A percentile compares a stretch with the other conserved stretches of the same genome.
Evolutionary conservation across 2,113 vertebrate genomes (phyloP).

Genomic region (Carettochelys insculpta): DNA sequence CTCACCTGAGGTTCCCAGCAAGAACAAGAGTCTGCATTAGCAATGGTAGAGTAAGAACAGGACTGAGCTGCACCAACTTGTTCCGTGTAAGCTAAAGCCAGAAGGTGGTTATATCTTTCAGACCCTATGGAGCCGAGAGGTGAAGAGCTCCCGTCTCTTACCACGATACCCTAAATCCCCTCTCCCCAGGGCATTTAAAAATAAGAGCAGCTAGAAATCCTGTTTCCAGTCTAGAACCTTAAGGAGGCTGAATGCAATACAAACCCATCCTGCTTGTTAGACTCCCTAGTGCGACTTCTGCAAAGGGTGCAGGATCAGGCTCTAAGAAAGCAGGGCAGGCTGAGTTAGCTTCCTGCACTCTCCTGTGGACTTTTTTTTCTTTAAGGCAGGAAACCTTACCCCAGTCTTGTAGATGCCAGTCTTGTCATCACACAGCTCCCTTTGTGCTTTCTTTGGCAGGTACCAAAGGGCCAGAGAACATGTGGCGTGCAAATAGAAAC

Average conservation of each 20-base stretch:
- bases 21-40: not conserved
- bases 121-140: constrained; percentile 51
- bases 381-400: constrained; percentile 64
- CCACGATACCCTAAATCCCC: constrained; percentile 58
- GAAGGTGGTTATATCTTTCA: not conserved
- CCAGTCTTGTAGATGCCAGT: constrained; percentile 69
- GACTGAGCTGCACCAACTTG: not conserved
- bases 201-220: not conserved
- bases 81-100: not conserved
- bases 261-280: not conserved
- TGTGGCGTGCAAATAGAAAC: constrained; percentile 53
- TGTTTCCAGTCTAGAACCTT: not conserved
- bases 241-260: not conserved
- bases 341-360: constrained; percentile 28
- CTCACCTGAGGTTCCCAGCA: rapidly evolving
- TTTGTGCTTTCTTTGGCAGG: constrained; percentile 70
- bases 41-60: not conserved
- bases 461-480: constrained; percentile 23
- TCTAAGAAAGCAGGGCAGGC: constrained; percentile 58
- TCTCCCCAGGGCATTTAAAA: constrained; percentile 31
- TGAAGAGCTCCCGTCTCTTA: not conserved
- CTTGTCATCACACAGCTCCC: constrained; percentile 69
- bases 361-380: too few relatives aligned
- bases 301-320: constrained; percentile 52
- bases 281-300: constrained; percentile 24